A percentile compares a stretch with the other conserved stretches of the same genome.
Conservation (phyloP, 2,888 invertebrate genomes). For the Drosophila barbarae region DNA sequence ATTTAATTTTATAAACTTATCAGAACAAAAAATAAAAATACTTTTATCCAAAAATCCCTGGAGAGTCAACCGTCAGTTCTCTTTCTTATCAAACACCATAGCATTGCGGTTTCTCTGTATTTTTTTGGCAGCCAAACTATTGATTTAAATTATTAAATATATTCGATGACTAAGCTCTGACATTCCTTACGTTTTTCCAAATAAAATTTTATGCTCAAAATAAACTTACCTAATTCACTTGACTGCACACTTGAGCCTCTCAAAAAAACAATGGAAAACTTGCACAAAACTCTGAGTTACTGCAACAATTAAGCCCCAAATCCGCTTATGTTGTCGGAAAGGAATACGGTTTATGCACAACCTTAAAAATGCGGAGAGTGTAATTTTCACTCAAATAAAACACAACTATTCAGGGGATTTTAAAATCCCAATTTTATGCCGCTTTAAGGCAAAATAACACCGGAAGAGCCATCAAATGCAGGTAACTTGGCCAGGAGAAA, state of each 20-base stretch:
- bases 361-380: neutral
- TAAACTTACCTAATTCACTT: neutral
- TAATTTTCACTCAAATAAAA: conserved; percentile 34
- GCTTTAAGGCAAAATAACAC: conserved; percentile 18
- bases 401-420: conserved; percentile 35
- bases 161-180: neutral
- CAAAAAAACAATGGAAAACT: neutral
- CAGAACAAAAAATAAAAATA: neutral
- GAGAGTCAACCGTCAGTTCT: neutral
- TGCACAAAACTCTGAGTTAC: neutral
- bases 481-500: conserved; percentile 4
- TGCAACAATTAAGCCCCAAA: conserved; percentile 10
- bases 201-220: neutral
- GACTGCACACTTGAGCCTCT: neutral
- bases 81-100: neutral
- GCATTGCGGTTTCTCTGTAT: neutral
- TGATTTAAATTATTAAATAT: neutral
- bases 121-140: neutral
- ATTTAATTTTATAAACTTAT: neutral
- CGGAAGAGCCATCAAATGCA: conserved; percentile 24
- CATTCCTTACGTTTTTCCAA: neutral
- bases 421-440: conserved; percentile 1
- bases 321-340: conserved; percentile 42
- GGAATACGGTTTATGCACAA: neutral
- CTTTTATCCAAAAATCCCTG: no score